A percentile compares a stretch with the other conserved stretches of the same genome.
Evolutionary conservation across 2,113 vertebrate genomes (phyloP).

Genomic region (Phrynosoma platyrhinos): DNA sequence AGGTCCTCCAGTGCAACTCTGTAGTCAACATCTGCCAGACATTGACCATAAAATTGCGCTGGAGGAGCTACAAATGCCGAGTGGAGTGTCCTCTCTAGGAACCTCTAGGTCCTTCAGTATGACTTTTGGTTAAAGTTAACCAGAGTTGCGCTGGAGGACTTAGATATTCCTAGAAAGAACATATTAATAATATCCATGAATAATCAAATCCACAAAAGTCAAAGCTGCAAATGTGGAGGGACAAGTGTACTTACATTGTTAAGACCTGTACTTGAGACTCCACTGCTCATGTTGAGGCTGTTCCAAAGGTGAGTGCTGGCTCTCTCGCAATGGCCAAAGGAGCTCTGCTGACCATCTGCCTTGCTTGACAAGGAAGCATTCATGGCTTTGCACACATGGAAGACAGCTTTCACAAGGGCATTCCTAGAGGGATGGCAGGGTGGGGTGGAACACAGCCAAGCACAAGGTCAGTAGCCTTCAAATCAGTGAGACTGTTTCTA

Average conservation of each 20-base stretch:
- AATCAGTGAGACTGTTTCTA: background rate
- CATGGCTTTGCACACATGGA: constrained; percentile 90
- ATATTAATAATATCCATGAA: no score
- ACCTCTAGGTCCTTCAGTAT: no score
- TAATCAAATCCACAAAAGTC: no score
- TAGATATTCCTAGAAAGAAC: no score
- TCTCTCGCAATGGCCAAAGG: constrained; percentile 88
- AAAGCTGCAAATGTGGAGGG: no score
- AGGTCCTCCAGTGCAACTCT: no score
- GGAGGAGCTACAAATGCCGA: no score
- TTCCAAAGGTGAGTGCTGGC: constrained; percentile 90
- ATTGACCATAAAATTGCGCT: no score
- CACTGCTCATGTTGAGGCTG: constrained; percentile 84
- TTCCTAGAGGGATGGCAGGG: constrained; percentile 77
- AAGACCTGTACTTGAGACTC: constrained; percentile 80
- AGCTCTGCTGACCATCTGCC: constrained; percentile 82
- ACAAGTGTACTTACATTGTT: constrained; percentile 92
- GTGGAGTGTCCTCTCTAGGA: no score
- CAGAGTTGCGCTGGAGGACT: no score
- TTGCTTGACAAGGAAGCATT: constrained; percentile 88
- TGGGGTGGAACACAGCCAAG: background rate
- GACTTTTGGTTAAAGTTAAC: no score
- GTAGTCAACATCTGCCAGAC: no score
- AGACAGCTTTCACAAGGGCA: constrained; percentile 88
- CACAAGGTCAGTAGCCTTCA: background rate